Evolutionary conservation across 2,888 invertebrate genomes (phyloP).

Genomic region (Drosophila multiciliata): DNA sequence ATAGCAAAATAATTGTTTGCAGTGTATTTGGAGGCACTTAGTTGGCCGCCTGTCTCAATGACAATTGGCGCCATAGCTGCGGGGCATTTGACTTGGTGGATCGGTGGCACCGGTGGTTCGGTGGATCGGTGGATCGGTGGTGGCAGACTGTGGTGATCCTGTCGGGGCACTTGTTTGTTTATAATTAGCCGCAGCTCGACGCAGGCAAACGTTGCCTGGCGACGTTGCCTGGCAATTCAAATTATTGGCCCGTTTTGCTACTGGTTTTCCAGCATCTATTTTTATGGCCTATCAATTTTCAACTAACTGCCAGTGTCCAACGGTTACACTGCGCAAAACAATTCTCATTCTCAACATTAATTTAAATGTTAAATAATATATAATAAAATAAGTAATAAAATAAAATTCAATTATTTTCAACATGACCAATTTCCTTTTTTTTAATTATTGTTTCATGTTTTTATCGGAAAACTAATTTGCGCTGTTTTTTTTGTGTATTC

Average conservation of each 20-base stretch:
- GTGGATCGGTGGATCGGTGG: background rate
- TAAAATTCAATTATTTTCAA: background rate
- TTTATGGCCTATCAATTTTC: constrained; percentile 75
- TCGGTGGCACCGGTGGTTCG: constrained; percentile 13
- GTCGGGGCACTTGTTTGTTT: constrained; percentile 69
- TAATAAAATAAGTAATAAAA: no score
- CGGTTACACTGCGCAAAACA: constrained; percentile 3
- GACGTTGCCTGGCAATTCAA: constrained; percentile 63
- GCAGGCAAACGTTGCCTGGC: constrained; percentile 44
- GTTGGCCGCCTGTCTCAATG: constrained; percentile 61
- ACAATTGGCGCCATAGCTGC: constrained; percentile 77
- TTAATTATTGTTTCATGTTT: background rate
- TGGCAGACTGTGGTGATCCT: constrained; percentile 41
- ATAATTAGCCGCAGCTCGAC: constrained; percentile 67
- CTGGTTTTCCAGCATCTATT: constrained; percentile 69
- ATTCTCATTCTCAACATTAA: no score
- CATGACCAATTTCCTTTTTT: background rate
- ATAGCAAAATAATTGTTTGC: constrained; percentile 5
- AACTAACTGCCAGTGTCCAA: constrained; percentile 44
- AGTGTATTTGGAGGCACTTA: constrained; percentile 29
- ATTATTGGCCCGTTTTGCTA: constrained; percentile 68
- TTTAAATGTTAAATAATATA: no score
- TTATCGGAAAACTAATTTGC: background rate
- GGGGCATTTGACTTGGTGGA: constrained; percentile 52
- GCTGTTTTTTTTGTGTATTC: constrained; percentile 25